Percentiles rank a stretch among this genome's conserved stretches.
Evolutionary conservation across 2,888 invertebrate species (phyloP).

Genomic region (Cephus spinipes): DNA sequence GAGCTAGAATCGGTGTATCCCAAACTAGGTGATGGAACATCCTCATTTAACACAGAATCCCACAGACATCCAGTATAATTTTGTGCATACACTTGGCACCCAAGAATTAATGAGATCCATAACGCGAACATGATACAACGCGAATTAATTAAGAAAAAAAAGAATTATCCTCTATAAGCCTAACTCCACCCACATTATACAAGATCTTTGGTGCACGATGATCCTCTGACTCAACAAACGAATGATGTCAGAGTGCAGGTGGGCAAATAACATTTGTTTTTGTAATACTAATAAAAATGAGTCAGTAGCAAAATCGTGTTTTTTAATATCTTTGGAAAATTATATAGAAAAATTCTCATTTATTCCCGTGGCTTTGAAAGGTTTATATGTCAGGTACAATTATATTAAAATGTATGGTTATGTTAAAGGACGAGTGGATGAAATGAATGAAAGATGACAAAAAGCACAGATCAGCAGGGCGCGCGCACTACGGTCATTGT

Average conservation of each 20-base stretch:
- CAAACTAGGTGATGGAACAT: conserved; percentile 41
- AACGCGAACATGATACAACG: not conserved
- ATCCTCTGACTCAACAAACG: conserved; percentile 21
- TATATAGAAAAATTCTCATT: not conserved
- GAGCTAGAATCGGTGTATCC: conserved; percentile 41
- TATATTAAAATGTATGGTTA: not conserved
- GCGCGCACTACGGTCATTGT: not conserved
- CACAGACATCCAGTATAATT: conserved; percentile 54
- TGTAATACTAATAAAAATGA: not conserved
- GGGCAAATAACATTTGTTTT: not conserved
- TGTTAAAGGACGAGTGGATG: not conserved
- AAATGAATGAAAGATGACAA: not conserved
- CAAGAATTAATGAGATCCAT: conserved; percentile 1
- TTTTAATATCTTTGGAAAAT: not conserved
- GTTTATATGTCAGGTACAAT: not conserved
- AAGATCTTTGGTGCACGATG: conserved; percentile 20
- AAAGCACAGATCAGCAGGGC: not conserved
- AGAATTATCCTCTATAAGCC: not conserved
- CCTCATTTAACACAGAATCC: conserved; percentile 42
- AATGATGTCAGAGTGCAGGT: conserved; percentile 20
- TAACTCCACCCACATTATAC: not conserved
- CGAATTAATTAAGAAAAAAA: not conserved
- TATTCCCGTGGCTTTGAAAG: not conserved
- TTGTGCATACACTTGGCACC: conserved; percentile 22
- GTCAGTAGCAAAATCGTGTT: not conserved